These are phyloP conservation scores for Vanessa tameamea DNA, from an alignment of 1,140 invertebrate genomes.

Conservation along the genomic window DNA sequence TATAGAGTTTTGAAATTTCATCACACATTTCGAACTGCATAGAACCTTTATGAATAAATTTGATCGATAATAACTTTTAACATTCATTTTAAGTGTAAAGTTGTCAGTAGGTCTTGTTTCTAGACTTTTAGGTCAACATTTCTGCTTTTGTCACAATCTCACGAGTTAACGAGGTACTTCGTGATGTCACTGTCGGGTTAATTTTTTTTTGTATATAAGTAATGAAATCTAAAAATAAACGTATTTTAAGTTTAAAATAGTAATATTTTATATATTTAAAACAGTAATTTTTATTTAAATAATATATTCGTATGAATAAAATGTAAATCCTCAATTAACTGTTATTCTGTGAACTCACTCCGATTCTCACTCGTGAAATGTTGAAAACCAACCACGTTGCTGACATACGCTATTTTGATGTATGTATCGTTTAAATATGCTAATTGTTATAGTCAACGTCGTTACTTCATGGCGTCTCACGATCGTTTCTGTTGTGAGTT, in stretches of 20 bases:
- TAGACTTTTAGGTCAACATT: slow-evolving; percentile 35
- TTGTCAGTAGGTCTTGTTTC: slow-evolving; percentile 33
- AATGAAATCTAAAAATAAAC: background rate
- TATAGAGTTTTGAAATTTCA: background rate
- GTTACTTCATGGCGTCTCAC: too few species aligned
- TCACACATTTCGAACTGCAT: background rate
- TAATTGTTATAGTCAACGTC: too few species aligned
- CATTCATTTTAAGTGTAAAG: slow-evolving; percentile 3
- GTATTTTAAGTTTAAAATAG: background rate
- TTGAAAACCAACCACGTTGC: too few species aligned
- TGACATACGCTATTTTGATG: too few species aligned
- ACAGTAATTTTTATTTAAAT: background rate
- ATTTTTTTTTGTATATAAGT: slow-evolving; percentile 15
- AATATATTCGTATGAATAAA: background rate
- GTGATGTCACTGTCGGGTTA: slow-evolving; percentile 25
- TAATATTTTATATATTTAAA: too few species aligned
- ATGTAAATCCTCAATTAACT: too few species aligned
- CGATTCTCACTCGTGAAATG: too few species aligned
- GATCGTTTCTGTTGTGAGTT: too few species aligned
- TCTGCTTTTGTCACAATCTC: slow-evolving; percentile 35
- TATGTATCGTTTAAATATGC: too few species aligned
- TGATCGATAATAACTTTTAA: background rate
- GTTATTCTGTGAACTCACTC: too few species aligned
- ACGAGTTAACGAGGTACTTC: slow-evolving; percentile 35
- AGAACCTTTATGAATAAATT: too few species aligned